These are phyloP conservation scores for Drosophila rellima DNA, from an alignment of 2,888 invertebrate species.

Conservation along the genomic window DNA sequence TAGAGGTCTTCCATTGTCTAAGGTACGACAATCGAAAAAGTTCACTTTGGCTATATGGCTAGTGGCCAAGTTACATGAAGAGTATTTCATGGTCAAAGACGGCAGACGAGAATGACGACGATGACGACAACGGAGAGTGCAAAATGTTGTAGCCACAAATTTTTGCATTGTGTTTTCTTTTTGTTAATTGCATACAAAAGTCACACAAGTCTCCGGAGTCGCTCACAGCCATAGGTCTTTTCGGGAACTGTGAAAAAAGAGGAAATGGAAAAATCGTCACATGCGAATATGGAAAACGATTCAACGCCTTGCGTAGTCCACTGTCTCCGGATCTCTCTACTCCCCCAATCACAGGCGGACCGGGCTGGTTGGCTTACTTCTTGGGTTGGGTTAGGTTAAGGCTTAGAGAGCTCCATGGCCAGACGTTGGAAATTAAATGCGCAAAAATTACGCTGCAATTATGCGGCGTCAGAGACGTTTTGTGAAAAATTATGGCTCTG, in stretches of 20 bases:
- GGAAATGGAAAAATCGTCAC: slow-evolving; percentile 51
- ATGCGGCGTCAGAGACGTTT: slow-evolving; percentile 75
- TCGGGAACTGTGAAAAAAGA: slow-evolving; percentile 6
- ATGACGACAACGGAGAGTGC: slow-evolving; percentile 49
- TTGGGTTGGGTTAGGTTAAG: slow-evolving; percentile 66
- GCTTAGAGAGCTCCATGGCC: slow-evolving; percentile 45
- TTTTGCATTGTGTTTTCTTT: slow-evolving; percentile 44
- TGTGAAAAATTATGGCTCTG: slow-evolving; percentile 72
- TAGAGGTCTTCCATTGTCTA: background rate
- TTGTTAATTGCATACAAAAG: slow-evolving; percentile 66
- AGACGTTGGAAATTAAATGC: slow-evolving; percentile 74
- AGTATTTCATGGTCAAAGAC: slow-evolving; percentile 51
- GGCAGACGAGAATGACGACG: slow-evolving; percentile 25
- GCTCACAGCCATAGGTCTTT: slow-evolving; percentile 38
- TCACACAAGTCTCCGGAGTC: slow-evolving; percentile 29
- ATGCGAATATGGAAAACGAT: slow-evolving; percentile 48
- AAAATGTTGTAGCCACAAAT: slow-evolving; percentile 66
- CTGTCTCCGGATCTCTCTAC: slow-evolving; percentile 13
- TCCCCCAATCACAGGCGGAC: slow-evolving; percentile 22
- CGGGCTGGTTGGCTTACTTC: slow-evolving; percentile 3
- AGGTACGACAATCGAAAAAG: no score
- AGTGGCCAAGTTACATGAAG: slow-evolving; percentile 13
- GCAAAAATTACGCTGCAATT: slow-evolving; percentile 77
- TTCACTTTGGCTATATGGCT: background rate
- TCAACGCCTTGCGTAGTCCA: slow-evolving; percentile 36